These are phyloP conservation scores for Danionella dracula DNA, from an alignment of 2,797 vertebrate genomes.

Conservation along the genomic window DNA sequence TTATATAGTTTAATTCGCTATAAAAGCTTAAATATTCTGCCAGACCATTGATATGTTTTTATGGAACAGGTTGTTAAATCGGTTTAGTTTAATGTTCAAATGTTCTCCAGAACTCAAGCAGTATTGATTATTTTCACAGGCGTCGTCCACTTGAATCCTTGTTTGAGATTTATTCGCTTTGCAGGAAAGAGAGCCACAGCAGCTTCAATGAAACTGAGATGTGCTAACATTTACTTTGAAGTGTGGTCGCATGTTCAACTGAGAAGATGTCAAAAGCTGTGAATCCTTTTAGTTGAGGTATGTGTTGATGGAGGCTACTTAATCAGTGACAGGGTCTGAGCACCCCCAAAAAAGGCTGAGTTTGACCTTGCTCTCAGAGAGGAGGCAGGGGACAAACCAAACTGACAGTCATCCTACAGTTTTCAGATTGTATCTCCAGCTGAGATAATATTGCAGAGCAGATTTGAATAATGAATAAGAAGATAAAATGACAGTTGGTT, in stretches of 20 bases:
- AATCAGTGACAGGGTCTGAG: constrained; percentile 21
- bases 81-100: too few relatives aligned
- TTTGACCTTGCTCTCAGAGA: constrained; percentile 11
- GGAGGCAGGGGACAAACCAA: background rate
- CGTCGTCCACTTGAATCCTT: background rate
- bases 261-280: constrained; percentile 1
- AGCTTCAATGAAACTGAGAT: background rate
- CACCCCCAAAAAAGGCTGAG: background rate
- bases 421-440: background rate
- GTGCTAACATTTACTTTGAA: constrained; percentile 26
- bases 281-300: background rate
- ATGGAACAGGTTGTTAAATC: too few relatives aligned
- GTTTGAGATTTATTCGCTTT: background rate
- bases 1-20: too few relatives aligned
- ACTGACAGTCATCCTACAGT: background rate
- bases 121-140: background rate
- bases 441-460: background rate
- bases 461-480: too few relatives aligned
- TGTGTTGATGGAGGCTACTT: background rate
- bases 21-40: too few relatives aligned
- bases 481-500: too few relatives aligned
- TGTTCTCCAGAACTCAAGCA: background rate
- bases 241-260: background rate
- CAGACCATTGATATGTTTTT: too few relatives aligned
- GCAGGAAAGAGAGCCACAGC: background rate